Conservation (phyloP, 2,888 invertebrate genomes). For the Andrena minutula region DNA sequence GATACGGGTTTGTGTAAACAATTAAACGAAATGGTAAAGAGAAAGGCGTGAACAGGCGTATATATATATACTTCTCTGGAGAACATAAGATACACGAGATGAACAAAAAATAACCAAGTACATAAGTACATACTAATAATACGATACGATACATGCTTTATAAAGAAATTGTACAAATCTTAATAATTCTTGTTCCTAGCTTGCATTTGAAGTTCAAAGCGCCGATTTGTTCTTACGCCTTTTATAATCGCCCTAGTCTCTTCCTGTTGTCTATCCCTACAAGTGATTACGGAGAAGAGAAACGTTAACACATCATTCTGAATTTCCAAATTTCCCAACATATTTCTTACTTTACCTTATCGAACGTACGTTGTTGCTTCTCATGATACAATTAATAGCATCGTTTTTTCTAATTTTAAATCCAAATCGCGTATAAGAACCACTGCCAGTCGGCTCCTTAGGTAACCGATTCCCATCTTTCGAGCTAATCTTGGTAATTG, state of each 20-base stretch:
- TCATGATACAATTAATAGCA: constrained; percentile 65
- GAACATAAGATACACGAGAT: too few relatives aligned
- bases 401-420: constrained; percentile 85
- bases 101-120: too few relatives aligned
- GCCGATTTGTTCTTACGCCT: constrained; percentile 90
- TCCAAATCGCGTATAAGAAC: constrained; percentile 85
- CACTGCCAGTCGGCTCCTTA: constrained; percentile 42
- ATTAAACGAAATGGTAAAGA: too few relatives aligned
- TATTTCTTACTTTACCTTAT: constrained; percentile 39
- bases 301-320: neutral
- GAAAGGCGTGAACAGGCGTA: too few relatives aligned
- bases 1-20: too few relatives aligned
- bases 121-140: too few relatives aligned
- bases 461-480: constrained; percentile 17
- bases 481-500: neutral
- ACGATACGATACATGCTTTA: neutral
- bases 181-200: constrained; percentile 85
- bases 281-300: constrained; percentile 21
- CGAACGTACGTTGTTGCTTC: constrained; percentile 51
- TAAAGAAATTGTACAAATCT: neutral
- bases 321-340: neutral
- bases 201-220: constrained; percentile 91
- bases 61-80: too few relatives aligned
- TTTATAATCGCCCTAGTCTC: constrained; percentile 86
- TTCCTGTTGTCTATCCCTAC: constrained; percentile 82